Evolutionary conservation across 2,113 vertebrate species (phyloP), one percentile per base, ranked within the genome.

Genomic region (Rhegmatorhina hoffmannsi): DNA sequence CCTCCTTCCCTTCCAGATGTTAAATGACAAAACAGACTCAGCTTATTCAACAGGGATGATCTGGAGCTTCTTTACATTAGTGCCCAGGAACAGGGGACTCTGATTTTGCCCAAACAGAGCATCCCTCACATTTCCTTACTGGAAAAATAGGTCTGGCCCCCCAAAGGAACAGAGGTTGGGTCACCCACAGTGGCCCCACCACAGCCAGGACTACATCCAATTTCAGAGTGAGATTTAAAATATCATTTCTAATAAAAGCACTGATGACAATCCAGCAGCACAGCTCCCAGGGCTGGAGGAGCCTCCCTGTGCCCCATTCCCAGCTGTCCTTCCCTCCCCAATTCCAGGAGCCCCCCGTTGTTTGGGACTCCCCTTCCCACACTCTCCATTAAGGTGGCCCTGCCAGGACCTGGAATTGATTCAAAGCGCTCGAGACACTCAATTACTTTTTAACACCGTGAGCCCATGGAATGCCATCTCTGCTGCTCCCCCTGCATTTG

Each of bases 321-420:
- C 33, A 33, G 86, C 12, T 43, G 40, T 43, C 59, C 92, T 98
- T 98, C 96, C 97, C 96, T 96, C 72, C 84, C 81, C 43, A 24
- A 9, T 92, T 90, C 91, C 88, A 95, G 96, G 94, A 94, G 96
- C 85, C 56, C 97, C 94, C 87, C 93, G 97, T 96, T 97, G 96
- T 92, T 97, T 80, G 76, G 94, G 96, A 94, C 96, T 94, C 96
- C 97, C 96, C 97, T 97, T 98, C 96, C 97, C 98, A 96, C 95
- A 98, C 98, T 98, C 97, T 98, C 96, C 97, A 98, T 97, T 92
- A 96, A 97, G 96, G 94, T 97, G 83, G 91, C 96, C 40, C 72
- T 87, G 95, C 92, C 92, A 67, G 91, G 87, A 97, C 95, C 97
- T 97, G 96, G 97, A 97, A 98, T 97, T 92, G 97, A 98, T 97